A percentile compares a stretch with the other conserved stretches of the same genome.
Conservation (phyloP, 2,797 vertebrate species). For the Mus caroli region DNA sequence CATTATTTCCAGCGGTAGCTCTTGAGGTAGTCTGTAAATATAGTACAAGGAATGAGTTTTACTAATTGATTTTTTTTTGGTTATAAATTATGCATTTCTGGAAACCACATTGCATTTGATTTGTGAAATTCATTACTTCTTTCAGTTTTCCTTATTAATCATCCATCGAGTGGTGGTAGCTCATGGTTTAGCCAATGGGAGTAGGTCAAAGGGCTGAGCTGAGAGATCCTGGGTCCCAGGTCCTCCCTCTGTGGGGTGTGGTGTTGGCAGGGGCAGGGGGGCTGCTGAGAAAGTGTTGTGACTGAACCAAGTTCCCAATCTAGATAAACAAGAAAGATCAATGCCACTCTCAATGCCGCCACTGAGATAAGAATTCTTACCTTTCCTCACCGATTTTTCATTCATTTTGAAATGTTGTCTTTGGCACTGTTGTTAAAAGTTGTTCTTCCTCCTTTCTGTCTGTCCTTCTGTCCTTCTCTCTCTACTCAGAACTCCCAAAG, state of each 20-base stretch:
- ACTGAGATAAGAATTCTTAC: not conserved
- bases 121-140: constrained; percentile 71
- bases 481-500: constrained; percentile 15
- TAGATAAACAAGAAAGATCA: not conserved
- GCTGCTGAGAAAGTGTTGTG: not conserved
- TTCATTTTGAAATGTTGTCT: constrained; percentile 47
- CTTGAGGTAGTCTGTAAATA: constrained; percentile 78
- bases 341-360: not conserved
- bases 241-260: not conserved
- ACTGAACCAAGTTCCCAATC: not conserved
- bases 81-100: constrained; percentile 82
- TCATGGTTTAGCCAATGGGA: not conserved
- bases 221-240: not conserved
- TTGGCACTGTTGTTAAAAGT: constrained; percentile 29
- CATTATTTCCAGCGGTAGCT: constrained; percentile 81
- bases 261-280: not conserved
- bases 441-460: not conserved
- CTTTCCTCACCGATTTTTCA: not conserved
- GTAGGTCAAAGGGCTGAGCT: not conserved
- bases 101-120: constrained; percentile 74
- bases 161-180: not conserved
- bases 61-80: constrained; percentile 79
- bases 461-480: not conserved
- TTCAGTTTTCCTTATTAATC: constrained; percentile 70
- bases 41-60: constrained; percentile 77